Conservation (phyloP, 2,113 vertebrate species). For the Elaphurus davidianus region DNA sequence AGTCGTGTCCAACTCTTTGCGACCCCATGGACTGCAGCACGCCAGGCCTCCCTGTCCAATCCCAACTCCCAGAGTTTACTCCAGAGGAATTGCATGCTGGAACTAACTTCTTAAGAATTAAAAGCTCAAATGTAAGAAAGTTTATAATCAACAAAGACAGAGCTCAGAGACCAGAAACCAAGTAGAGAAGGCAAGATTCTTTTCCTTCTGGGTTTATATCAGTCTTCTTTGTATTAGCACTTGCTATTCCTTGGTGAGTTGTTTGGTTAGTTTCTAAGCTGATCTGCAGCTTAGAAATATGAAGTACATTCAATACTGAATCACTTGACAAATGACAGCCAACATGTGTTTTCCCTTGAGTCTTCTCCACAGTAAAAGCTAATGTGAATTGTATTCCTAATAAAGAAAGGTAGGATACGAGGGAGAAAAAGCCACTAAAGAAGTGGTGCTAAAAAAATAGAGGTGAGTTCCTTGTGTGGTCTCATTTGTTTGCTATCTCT, state of each 20-base stretch:
- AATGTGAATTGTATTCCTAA: not conserved
- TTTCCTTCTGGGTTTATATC: not conserved
- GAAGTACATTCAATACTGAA: not conserved
- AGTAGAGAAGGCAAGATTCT: not conserved
- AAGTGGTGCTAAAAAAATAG: not conserved
- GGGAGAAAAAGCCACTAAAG: not conserved
- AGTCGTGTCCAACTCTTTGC: not conserved
- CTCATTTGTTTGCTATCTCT: not conserved
- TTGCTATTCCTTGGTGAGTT: not conserved
- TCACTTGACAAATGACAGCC: not conserved
- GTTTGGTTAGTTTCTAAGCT: not conserved
- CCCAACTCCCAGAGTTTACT: not conserved
- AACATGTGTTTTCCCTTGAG: not conserved
- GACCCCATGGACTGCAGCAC: not conserved
- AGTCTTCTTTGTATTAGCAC: not conserved
- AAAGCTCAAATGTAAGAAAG: not conserved
- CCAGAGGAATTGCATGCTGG: not conserved
- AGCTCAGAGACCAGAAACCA: not conserved
- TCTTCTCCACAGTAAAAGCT: not conserved
- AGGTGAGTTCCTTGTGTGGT: not conserved
- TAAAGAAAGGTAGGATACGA: not conserved
- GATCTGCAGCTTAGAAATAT: not conserved
- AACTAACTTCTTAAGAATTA: not conserved
- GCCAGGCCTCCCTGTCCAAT: not conserved
- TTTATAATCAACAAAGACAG: not conserved